Conservation (phyloP, 2,113 vertebrate genomes). For the Gopherus flavomarginatus region DNA sequence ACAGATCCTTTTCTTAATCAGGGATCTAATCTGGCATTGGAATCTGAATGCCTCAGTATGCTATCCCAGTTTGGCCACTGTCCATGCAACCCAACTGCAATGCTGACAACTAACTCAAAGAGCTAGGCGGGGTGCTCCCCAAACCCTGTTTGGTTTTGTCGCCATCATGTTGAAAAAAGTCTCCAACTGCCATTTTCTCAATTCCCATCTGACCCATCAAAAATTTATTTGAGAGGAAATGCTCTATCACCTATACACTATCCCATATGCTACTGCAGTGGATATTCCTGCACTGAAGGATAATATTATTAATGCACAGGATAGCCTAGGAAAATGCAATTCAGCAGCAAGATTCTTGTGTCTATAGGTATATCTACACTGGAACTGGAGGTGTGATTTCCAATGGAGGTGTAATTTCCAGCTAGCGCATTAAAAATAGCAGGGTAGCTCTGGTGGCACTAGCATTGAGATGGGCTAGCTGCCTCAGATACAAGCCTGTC, state of each 20-base stretch:
- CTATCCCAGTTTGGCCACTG: constrained; percentile 24
- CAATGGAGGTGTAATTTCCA: background rate
- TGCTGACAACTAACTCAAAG: constrained; percentile 17
- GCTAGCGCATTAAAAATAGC: background rate
- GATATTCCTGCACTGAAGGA: background rate
- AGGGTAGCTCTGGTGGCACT: background rate
- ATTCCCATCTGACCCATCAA: background rate
- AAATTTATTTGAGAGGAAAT: background rate
- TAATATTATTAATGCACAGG: background rate
- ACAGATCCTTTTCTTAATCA: constrained; percentile 55
- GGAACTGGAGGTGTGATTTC: too few relatives aligned
- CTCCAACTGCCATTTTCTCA: background rate
- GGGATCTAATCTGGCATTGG: constrained; percentile 30
- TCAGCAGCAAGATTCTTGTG: background rate
- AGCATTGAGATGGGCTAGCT: background rate
- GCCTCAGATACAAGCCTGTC: background rate
- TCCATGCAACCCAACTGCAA: constrained; percentile 42
- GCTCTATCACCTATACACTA: background rate
- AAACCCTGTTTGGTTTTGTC: background rate
- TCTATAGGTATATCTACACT: background rate
- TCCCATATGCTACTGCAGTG: background rate
- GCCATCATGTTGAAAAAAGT: background rate
- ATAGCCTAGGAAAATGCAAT: background rate
- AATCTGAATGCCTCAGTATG: constrained; percentile 7
- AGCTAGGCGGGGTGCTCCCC: background rate